A percentile compares a stretch with the other conserved stretches of the same genome.
Conservation (phyloP, 2,888 invertebrate genomes). For the Chrysolina americana region DNA sequence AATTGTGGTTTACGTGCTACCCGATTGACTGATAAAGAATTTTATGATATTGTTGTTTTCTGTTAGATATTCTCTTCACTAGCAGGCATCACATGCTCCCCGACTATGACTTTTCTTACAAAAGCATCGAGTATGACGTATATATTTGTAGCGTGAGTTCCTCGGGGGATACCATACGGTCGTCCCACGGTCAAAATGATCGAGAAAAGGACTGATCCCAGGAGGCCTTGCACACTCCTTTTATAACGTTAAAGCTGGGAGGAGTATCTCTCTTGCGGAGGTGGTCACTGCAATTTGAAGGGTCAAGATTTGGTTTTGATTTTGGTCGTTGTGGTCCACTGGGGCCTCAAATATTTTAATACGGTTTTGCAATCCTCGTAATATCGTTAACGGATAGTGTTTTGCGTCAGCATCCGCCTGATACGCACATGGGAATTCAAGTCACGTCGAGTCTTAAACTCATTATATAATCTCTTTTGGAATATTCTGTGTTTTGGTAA, state of each 20-base stretch:
- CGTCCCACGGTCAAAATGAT: slow-evolving; percentile 52
- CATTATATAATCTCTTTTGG: too few relatives aligned
- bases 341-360: slow-evolving; percentile 17
- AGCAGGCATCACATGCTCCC: slow-evolving; percentile 10
- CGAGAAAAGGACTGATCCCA: slow-evolving; percentile 50
- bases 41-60: too few relatives aligned
- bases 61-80: too few relatives aligned
- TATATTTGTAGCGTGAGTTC: slow-evolving; percentile 48
- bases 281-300: slow-evolving; percentile 20
- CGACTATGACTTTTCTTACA: slow-evolving; percentile 37
- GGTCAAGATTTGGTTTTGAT: slow-evolving; percentile 17
- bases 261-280: slow-evolving; percentile 18
- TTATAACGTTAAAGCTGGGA: slow-evolving; percentile 46
- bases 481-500: too few relatives aligned
- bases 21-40: too few relatives aligned
- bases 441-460: background rate
- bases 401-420: slow-evolving; percentile 12
- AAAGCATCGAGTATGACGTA: slow-evolving; percentile 48
- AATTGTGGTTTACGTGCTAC: too few relatives aligned
- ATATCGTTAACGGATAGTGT: background rate
- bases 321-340: background rate
- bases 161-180: slow-evolving; percentile 47
- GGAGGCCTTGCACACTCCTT: slow-evolving; percentile 42
- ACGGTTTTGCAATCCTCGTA: background rate
- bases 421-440: background rate